Evolutionary conservation across 2,888 invertebrate species (phyloP), one percentile per base, ranked within the genome.

Genomic region (Parnassius smintheus): DNA sequence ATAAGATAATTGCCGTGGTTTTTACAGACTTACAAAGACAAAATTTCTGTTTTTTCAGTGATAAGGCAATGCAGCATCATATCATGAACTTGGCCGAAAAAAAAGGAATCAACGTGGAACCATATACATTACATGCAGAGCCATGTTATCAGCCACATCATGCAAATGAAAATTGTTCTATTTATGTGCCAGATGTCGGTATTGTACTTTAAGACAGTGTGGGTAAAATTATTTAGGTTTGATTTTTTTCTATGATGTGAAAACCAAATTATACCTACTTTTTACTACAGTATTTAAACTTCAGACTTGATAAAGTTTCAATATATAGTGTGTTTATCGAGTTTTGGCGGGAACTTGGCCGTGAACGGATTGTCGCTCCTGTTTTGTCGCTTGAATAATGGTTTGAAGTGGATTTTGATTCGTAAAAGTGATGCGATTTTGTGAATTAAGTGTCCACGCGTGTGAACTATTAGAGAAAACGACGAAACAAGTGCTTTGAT

Each of bases 161-260:
- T 13, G 66, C 73, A 0, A 79, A 81, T 9, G 86, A 87, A 53
- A 82, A 81, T 65, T 88, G 88, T 66, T 80, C 85, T 12, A 86
- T 88, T 22, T 77, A 86, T 63, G 76, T 88, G 48, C 86, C 88
- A 0, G 85, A 86, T 59, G 80, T 86, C 9, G 85, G 76, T 56
- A 78, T 85, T 18, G 75, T 85, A 44, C 75, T 85, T 62, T 85
- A 85, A 73, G 46, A 71, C 44, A 56, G 22, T 56, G 12, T 46
- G 7, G 46, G 1, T 46, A 11, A 46, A 46, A n/a, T 46, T 12
- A 12, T n/a, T n/a, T 46, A 2, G 4, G 46, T 7, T 2, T 1
- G 11, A 45, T 12, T 9, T 45, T 3, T 45, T 45, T 45, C 18
- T 45, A 4, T 45, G 45, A 3, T 45, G 2, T 45, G 12, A 12